Percentiles rank a stretch among this genome's conserved stretches.
phyloP scores from a whole-genome alignment of 2,797 vertebrate genomes.

The Acanthurus tractus region DNA sequence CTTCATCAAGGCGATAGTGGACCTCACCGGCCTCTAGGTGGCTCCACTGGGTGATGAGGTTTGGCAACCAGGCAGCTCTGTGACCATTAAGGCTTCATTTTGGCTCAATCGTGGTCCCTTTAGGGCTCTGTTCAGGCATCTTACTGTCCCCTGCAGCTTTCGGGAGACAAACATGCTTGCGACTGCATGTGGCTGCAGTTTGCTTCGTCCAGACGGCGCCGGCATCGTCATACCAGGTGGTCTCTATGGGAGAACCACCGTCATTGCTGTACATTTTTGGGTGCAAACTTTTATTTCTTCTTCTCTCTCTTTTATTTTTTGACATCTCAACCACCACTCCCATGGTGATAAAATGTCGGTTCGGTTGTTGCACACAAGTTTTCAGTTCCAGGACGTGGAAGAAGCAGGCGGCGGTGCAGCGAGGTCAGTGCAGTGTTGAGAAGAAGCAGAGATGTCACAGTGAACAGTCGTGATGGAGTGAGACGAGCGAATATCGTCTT shows the following conservation, averaged over 20 bases:
- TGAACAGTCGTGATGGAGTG: neutral
- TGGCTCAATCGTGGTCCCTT: constrained; percentile 56
- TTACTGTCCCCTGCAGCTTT: constrained; percentile 49
- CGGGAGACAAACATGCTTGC: constrained; percentile 63
- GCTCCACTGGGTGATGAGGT: constrained; percentile 1
- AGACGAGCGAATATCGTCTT: constrained; percentile 12
- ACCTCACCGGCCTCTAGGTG: constrained; percentile 93
- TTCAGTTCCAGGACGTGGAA: constrained; percentile 37
- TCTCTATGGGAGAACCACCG: constrained; percentile 36
- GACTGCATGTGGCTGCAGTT: constrained; percentile 59
- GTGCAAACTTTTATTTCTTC: constrained; percentile 50
- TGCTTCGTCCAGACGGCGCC: constrained; percentile 49
- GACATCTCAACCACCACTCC: constrained; percentile 31
- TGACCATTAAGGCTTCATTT: constrained; percentile 66
- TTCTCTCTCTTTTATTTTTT: constrained; percentile 9
- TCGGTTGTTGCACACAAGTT: constrained; percentile 33
- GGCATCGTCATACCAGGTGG: constrained; percentile 44
- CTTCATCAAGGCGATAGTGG: constrained; percentile 98
- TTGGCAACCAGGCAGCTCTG: constrained; percentile 63
- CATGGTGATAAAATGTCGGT: constrained; percentile 29
- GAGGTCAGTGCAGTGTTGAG: constrained; percentile 38
- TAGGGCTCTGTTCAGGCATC: constrained; percentile 53
- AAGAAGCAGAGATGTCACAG: constrained; percentile 22
- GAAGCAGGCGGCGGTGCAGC: constrained; percentile 21
- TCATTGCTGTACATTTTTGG: constrained; percentile 67